Percentiles rank a stretch among this genome's conserved stretches.
phyloP scores from a whole-genome alignment of 2,888 invertebrate genomes.

The Drosophila testacea region DNA sequence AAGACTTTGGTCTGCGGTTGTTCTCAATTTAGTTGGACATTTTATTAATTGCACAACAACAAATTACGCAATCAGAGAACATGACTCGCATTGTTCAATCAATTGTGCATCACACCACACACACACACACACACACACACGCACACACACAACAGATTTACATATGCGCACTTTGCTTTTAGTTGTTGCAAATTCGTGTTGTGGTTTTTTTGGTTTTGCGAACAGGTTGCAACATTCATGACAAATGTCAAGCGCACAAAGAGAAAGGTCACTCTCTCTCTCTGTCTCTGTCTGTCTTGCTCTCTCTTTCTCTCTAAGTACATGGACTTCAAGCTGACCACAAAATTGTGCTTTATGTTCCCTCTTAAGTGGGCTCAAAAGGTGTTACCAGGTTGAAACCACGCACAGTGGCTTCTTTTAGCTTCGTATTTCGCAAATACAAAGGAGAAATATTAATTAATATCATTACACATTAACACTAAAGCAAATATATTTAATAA shows the following conservation, averaged over 20 bases:
- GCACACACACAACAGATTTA: not conserved
- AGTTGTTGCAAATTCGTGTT: slow-evolving; percentile 53
- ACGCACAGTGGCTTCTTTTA: not conserved
- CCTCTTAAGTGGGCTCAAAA: slow-evolving; percentile 19
- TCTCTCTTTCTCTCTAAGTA: not conserved
- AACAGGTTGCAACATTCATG: slow-evolving; percentile 25
- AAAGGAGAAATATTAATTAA: too few relatives aligned
- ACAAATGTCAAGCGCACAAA: slow-evolving; percentile 35
- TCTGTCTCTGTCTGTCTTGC: not conserved
- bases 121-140: slow-evolving; percentile 17
- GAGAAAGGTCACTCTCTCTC: not conserved
- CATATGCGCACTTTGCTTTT: slow-evolving; percentile 46
- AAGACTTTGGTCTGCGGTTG: slow-evolving; percentile 63
- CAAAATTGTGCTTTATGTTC: slow-evolving; percentile 46
- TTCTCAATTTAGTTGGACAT: slow-evolving; percentile 72
- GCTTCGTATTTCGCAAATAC: too few relatives aligned
- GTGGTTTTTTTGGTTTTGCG: slow-evolving; percentile 50
- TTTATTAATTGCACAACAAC: slow-evolving; percentile 71
- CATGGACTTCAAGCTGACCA: slow-evolving; percentile 36
- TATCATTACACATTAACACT: too few relatives aligned
- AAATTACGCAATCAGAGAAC: slow-evolving; percentile 43
- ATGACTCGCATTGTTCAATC: slow-evolving; percentile 56
- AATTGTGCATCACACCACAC: slow-evolving; percentile 54
- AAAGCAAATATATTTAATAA: too few relatives aligned
- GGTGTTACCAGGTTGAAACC: not conserved